A percentile compares a stretch with the other conserved stretches of the same genome.
Evolutionary conservation across 1,140 invertebrate genomes (phyloP).

Genomic region (Adoxophyes honmai): DNA sequence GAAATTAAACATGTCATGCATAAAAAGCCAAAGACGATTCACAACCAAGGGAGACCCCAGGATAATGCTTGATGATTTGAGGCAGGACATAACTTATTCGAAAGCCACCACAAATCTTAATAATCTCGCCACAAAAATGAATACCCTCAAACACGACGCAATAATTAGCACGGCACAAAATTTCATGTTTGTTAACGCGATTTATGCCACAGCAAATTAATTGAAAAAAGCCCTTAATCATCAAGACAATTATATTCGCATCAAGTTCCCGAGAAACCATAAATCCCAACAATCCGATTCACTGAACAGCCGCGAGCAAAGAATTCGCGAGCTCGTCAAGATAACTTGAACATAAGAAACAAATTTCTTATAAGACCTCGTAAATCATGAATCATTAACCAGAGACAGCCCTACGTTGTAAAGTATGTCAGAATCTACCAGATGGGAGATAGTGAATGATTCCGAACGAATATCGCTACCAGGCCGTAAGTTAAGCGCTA

Average conservation of each 20-base stretch:
- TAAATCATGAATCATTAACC: constrained; percentile 43
- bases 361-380: constrained; percentile 28
- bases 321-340: constrained; percentile 15
- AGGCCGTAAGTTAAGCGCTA: constrained; percentile 44
- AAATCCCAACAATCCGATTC: background rate
- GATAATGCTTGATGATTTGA: no score
- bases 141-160: background rate
- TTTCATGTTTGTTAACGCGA: constrained; percentile 4
- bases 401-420: constrained; percentile 41
- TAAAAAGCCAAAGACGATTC: no score
- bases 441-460: constrained; percentile 55
- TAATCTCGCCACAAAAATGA: no score
- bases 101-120: no score
- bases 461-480: constrained; percentile 44
- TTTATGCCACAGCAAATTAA: constrained; percentile 8
- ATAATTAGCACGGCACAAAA: background rate
- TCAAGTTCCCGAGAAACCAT: background rate
- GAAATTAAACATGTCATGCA: no score
- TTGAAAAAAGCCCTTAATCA: background rate
- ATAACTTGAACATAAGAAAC: constrained; percentile 22
- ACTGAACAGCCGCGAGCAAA: constrained; percentile 1
- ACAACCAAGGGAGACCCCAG: no score
- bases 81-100: no score
- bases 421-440: constrained; percentile 47
- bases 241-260: background rate